Evolutionary conservation across 2,888 invertebrate species (phyloP).

Genomic region (Trachelus troglodyta): DNA sequence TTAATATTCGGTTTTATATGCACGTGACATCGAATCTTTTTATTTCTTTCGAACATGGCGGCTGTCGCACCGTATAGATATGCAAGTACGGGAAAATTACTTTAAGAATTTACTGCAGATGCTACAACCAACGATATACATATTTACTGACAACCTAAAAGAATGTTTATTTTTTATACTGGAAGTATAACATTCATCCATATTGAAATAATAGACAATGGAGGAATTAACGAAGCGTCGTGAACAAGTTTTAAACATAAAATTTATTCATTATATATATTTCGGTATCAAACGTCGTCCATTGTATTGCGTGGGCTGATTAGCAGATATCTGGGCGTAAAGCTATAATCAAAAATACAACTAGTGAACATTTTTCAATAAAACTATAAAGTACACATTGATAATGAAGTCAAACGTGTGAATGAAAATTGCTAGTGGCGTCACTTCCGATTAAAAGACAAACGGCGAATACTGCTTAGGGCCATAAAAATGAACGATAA

Average conservation of each 20-base stretch:
- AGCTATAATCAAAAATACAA: neutral
- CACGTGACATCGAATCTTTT: neutral
- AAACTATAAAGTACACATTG: neutral
- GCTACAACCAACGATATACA: neutral
- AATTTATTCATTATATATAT: constrained; percentile 3
- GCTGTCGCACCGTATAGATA: neutral
- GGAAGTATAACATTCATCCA: neutral
- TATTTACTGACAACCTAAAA: neutral
- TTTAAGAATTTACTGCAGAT: neutral
- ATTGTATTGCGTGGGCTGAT: neutral
- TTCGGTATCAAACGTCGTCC: constrained; percentile 6
- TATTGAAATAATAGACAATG: neutral
- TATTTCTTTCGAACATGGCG: neutral
- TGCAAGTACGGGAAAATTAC: neutral
- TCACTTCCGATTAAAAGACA: neutral
- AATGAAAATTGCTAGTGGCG: neutral
- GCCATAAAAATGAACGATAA: neutral
- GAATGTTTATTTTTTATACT: neutral
- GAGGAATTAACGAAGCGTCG: neutral
- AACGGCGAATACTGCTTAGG: neutral
- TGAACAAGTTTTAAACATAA: neutral
- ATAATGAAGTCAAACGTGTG: neutral
- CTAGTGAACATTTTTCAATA: neutral
- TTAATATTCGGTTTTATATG: neutral
- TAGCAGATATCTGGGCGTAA: neutral